Percentiles rank a stretch among this genome's conserved stretches.
Conservation (phyloP, 2,797 vertebrate genomes). For the Garrulus glandarius region DNA sequence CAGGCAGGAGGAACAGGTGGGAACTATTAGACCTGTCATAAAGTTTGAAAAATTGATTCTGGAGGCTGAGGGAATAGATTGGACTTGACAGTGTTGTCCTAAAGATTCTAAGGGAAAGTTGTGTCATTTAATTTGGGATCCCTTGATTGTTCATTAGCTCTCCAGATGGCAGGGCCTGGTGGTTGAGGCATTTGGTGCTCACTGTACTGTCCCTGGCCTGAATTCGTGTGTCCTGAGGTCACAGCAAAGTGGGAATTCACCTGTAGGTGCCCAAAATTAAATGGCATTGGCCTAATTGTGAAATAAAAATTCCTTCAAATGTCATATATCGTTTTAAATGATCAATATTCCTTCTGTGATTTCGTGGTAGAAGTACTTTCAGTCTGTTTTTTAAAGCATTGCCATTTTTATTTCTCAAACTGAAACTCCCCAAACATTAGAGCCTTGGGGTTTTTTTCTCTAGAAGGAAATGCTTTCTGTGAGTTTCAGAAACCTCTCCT, state of each 20-base stretch:
- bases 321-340: neutral
- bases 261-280: constrained; percentile 54
- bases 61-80: constrained; percentile 88
- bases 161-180: constrained; percentile 86
- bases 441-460: neutral
- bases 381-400: neutral
- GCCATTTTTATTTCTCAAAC: neutral
- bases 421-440: neutral
- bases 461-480: neutral
- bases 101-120: constrained; percentile 82
- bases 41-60: constrained; percentile 98
- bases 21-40: constrained; percentile 98
- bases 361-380: neutral
- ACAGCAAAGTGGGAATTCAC: constrained; percentile 46
- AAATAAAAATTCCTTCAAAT: constrained; percentile 43
- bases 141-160: constrained; percentile 86
- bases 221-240: constrained; percentile 43
- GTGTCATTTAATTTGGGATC: constrained; percentile 85
- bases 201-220: constrained; percentile 52
- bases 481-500: neutral
- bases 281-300: constrained; percentile 9
- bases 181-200: constrained; percentile 64
- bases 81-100: constrained; percentile 97
- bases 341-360: neutral
- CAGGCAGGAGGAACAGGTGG: constrained; percentile 89